phyloP scores from a whole-genome alignment of 2,113 vertebrate genomes.

The Gallinago undulata region DNA sequence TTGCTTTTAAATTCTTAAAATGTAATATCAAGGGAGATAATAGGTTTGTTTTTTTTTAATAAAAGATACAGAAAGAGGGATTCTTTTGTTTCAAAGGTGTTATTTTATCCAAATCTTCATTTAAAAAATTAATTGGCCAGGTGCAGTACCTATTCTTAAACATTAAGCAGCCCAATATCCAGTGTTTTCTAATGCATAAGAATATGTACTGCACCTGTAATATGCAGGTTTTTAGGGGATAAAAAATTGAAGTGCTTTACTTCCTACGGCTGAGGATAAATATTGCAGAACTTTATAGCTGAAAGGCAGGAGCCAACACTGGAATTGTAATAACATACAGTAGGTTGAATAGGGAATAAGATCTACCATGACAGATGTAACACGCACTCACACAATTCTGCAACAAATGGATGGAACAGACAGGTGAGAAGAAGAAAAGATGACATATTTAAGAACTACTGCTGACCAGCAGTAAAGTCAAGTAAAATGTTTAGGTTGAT shows the following conservation, averaged over 20 bases:
- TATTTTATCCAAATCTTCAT: not conserved
- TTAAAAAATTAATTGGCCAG: not conserved
- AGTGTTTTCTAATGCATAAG: not conserved
- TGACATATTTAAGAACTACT: not conserved
- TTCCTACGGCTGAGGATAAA: not conserved
- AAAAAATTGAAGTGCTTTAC: not conserved
- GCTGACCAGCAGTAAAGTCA: not conserved
- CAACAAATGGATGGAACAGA: not conserved
- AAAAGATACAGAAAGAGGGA: not conserved
- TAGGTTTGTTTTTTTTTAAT: not conserved
- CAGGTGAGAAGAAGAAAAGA: not conserved
- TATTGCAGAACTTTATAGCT: not conserved
- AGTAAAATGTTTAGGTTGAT: not conserved
- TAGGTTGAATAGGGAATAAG: not conserved
- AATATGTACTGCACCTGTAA: not conserved
- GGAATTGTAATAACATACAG: not conserved
- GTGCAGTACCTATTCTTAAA: not conserved
- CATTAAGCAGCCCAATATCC: not conserved
- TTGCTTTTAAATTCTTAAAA: slow-evolving; percentile 44
- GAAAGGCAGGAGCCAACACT: not conserved
- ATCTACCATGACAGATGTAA: not conserved
- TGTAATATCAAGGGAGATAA: not conserved
- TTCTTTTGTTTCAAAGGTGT: not conserved
- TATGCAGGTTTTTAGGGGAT: not conserved
- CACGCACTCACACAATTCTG: not conserved